A percentile compares a stretch with the other conserved stretches of the same genome.
These are phyloP conservation scores for Drosophila bunnanda DNA, from an alignment of 2,888 invertebrate species.

Conservation along the genomic window DNA sequence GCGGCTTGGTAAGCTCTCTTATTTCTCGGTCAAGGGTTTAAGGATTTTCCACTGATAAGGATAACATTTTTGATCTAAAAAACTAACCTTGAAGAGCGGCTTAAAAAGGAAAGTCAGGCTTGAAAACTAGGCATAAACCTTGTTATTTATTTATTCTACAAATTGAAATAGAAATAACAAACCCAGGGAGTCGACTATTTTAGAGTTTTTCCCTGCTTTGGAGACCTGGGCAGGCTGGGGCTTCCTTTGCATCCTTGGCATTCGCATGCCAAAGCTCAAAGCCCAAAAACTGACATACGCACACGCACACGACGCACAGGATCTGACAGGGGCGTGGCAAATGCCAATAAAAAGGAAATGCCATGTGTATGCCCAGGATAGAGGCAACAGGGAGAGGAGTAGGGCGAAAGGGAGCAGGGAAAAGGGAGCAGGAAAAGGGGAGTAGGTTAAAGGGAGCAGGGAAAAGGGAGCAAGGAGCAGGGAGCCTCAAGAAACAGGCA, in stretches of 20 bases:
- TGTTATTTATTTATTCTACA: background rate
- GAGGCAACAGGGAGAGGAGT: slow-evolving; percentile 12
- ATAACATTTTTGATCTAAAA: too few relatives aligned
- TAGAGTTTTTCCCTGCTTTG: background rate
- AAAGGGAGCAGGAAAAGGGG: background rate
- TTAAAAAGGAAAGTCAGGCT: too few relatives aligned
- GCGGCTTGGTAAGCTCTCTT: background rate
- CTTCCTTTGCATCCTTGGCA: slow-evolving; percentile 5
- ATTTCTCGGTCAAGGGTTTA: background rate
- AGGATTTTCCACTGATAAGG: background rate
- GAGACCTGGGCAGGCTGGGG: background rate
- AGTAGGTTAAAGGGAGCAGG: background rate
- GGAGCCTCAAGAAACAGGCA: background rate
- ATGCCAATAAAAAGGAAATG: slow-evolving; percentile 39
- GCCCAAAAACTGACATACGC: slow-evolving; percentile 4
- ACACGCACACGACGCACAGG: slow-evolving; percentile 5
- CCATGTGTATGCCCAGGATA: slow-evolving; percentile 22
- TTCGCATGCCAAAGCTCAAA: slow-evolving; percentile 4
- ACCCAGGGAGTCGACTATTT: background rate
- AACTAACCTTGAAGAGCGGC: too few relatives aligned
- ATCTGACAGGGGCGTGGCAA: slow-evolving; percentile 67
- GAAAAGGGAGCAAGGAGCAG: background rate
- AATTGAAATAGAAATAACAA: background rate
- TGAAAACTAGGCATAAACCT: background rate
- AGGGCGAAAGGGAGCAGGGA: background rate